Percentiles rank a stretch among this genome's conserved stretches.
Evolutionary conservation across 2,797 vertebrate genomes (phyloP).

Genomic region (Picus viridis): DNA sequence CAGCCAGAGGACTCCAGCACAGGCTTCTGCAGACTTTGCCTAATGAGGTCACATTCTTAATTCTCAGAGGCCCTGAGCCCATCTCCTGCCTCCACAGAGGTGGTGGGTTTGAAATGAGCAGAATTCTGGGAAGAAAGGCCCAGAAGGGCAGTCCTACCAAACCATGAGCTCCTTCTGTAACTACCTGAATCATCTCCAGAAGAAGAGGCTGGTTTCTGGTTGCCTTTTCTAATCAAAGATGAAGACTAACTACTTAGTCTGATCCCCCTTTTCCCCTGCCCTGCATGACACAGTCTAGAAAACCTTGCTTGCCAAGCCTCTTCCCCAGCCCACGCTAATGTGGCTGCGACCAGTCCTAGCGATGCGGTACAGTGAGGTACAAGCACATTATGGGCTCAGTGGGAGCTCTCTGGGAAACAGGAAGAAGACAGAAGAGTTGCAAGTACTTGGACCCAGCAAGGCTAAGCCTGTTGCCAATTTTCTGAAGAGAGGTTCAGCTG

Average conservation of each 20-base stretch:
- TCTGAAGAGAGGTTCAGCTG: not conserved
- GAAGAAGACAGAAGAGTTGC: not conserved
- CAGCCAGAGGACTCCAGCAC: not conserved
- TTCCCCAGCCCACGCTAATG: not conserved
- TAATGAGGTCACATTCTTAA: not conserved
- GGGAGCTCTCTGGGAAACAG: not conserved
- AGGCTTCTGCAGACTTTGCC: not conserved
- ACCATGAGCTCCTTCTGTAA: not conserved
- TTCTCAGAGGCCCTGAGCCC: not conserved
- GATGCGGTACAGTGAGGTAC: not conserved
- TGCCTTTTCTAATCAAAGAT: not conserved
- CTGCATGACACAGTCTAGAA: not conserved
- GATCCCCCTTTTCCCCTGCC: not conserved
- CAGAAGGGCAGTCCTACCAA: not conserved
- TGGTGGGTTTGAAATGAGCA: not conserved
- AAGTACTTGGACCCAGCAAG: not conserved
- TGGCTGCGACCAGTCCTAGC: not conserved
- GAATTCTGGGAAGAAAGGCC: not conserved
- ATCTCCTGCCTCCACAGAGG: not conserved
- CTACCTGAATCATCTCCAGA: not conserved
- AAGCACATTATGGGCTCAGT: fast-evolving
- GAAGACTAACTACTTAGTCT: not conserved
- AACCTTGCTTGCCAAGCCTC: not conserved
- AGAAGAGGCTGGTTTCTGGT: not conserved
- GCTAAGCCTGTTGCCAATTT: not conserved